Evolutionary conservation across 2,797 vertebrate species (phyloP).

Genomic region (Sylvia borin): DNA sequence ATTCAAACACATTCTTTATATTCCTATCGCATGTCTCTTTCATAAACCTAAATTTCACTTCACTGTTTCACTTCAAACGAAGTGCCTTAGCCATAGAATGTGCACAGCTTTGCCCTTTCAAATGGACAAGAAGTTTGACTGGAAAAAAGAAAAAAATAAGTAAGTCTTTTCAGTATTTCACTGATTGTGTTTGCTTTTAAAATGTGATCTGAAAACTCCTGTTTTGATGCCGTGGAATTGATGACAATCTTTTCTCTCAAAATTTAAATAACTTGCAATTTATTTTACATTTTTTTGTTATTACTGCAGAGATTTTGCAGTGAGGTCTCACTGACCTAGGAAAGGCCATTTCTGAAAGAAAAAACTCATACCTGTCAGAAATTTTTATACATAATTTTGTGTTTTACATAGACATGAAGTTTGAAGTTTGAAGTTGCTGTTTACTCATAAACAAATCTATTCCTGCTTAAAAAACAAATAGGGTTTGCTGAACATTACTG

Average conservation of each 20-base stretch:
- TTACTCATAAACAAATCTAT: not conserved
- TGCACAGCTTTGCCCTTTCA: not conserved
- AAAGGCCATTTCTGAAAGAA: not conserved
- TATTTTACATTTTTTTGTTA: not conserved
- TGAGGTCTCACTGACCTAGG: not conserved
- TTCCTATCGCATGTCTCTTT: not conserved
- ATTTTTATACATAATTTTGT: not conserved
- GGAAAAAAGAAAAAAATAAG: not conserved
- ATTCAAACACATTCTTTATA: not conserved
- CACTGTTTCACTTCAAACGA: not conserved
- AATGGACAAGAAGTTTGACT: not conserved
- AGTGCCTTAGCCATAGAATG: not conserved
- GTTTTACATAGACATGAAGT: not conserved
- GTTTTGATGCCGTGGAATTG: not conserved
- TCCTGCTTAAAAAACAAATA: not conserved
- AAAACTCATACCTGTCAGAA: not conserved
- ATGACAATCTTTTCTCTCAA: not conserved
- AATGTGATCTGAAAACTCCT: not conserved
- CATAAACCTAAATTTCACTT: not conserved
- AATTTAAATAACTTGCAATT: not conserved
- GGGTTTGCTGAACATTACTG: not conserved
- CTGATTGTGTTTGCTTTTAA: not conserved
- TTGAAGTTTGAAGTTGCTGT: not conserved
- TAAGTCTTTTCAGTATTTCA: not conserved
- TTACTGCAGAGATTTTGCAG: not conserved